A percentile compares a stretch with the other conserved stretches of the same genome.
Conservation (phyloP, 2,888 invertebrate species). For the Dendrolimus houi region DNA sequence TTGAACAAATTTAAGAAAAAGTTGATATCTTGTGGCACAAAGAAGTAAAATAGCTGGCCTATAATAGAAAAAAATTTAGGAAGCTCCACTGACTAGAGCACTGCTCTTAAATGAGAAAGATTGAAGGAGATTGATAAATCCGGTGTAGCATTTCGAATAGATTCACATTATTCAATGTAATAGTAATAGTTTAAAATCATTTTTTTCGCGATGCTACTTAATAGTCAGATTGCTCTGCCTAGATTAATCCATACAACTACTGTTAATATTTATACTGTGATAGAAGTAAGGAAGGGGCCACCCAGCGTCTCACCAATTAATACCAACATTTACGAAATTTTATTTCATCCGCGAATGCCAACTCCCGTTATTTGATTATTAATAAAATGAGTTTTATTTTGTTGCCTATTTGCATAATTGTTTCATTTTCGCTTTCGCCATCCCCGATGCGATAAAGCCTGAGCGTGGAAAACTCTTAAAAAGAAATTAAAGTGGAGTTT, state of each 20-base stretch:
- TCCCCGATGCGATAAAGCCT: conserved; percentile 51
- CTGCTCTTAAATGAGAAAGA: too few species aligned
- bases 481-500: conserved; percentile 58
- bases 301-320: conserved; percentile 49
- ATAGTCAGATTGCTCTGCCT: background rate
- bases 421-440: conserved; percentile 62
- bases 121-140: too few species aligned
- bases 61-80: too few species aligned
- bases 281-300: conserved; percentile 34
- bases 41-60: too few species aligned
- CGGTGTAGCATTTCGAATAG: too few species aligned
- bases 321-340: conserved; percentile 66
- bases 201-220: background rate
- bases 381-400: conserved; percentile 73
- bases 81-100: too few species aligned
- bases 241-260: background rate
- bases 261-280: background rate
- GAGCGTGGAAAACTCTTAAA: conserved; percentile 42
- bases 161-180: too few species aligned
- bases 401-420: conserved; percentile 69
- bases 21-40: too few species aligned
- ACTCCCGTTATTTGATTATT: conserved; percentile 70
- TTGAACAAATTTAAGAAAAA: too few species aligned
- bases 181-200: too few species aligned
- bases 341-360: conserved; percentile 64